Base-by-base conservation (phyloP, 1,140 invertebrate genomes). In the Dysdera silvatica region DNA sequence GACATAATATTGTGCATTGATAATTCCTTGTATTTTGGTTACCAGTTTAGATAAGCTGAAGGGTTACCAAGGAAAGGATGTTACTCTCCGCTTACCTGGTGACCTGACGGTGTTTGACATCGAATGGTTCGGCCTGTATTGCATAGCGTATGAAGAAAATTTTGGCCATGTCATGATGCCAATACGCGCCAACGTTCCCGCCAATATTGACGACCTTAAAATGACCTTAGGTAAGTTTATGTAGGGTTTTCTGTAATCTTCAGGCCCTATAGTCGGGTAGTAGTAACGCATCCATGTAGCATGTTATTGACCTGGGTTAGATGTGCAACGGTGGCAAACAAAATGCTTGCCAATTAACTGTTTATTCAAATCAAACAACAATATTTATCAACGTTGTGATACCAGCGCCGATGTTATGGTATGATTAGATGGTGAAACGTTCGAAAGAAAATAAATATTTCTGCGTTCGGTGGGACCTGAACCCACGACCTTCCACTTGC, bases 81-180 rank as follows among this genome's bases (percentile, higher is more conserved):
- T 95, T 45, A 82, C 79, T 0, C 75, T 95, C 49, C 80, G 85
- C 70, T 72, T 95, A 60, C 89, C 91, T 6, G 90, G 90, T 20
- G 88, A 89, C 35, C 79, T 85, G 66, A 89, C 88, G 0, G 84
- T 92, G 33, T 89, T 88, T 72, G 84, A 87, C 61, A 84, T 93
- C 29, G 84, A 90, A 72, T 95, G 91, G 90, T 80, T 91, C 6
- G 87, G 87, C 68, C 76, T 92, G 31, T 94, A 82, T 70, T 88
- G 94, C 77, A 75, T 85, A 20, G 81, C 82, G 28, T 82, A 79
- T 8, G 84, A 85, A 57, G 80, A 85, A 54, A 86, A 87, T 72
- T 86, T 84, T 63, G 89, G 87, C 29, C 85, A 87, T 43, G 83
- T 89, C 23, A 83, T 88, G 3, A 84, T 95, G 71, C 85, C 87